Percentiles rank a stretch among this genome's conserved stretches.
Evolutionary conservation across 2,797 vertebrate genomes (phyloP).

Genomic region (Lophius americanus): DNA sequence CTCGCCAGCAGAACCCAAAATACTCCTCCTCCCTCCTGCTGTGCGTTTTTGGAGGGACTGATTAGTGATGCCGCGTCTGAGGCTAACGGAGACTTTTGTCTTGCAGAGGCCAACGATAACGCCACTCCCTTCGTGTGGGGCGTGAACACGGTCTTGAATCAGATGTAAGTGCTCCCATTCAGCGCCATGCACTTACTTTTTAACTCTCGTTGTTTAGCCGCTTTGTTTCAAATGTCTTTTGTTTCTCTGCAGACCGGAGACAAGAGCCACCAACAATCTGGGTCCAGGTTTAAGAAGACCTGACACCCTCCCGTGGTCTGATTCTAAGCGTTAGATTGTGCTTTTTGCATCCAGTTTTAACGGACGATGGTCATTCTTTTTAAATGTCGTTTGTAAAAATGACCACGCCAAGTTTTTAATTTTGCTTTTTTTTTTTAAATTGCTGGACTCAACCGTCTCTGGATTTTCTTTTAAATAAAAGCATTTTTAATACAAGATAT

Average conservation of each 20-base stretch:
- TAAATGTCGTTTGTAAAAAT: neutral
- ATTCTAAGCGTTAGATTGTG: conserved; percentile 37
- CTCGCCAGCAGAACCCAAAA: neutral
- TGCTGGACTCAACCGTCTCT: too few species aligned
- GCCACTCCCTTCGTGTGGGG: conserved; percentile 73
- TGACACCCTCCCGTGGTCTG: conserved; percentile 80
- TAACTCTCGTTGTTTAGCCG: neutral
- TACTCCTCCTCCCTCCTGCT: neutral
- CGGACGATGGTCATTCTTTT: too few species aligned
- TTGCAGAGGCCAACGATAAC: conserved; percentile 65
- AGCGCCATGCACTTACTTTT: neutral
- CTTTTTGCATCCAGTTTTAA: neutral
- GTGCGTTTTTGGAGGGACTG: neutral
- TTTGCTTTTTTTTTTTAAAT: neutral
- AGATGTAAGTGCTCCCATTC: conserved; percentile 47
- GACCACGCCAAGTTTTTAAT: too few species aligned
- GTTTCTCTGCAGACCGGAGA: conserved; percentile 39
- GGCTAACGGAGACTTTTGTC: neutral
- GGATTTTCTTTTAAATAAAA: too few species aligned
- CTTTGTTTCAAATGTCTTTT: neutral
- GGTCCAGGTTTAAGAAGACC: conserved; percentile 74
- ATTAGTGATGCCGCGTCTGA: neutral
- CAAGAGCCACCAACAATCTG: conserved; percentile 48
- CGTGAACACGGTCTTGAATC: neutral
- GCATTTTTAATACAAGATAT: too few species aligned